Evolutionary conservation across 2,888 invertebrate genomes (phyloP), one percentile per base, ranked within the genome.

Genomic region (Stenolophus ochropezus): DNA sequence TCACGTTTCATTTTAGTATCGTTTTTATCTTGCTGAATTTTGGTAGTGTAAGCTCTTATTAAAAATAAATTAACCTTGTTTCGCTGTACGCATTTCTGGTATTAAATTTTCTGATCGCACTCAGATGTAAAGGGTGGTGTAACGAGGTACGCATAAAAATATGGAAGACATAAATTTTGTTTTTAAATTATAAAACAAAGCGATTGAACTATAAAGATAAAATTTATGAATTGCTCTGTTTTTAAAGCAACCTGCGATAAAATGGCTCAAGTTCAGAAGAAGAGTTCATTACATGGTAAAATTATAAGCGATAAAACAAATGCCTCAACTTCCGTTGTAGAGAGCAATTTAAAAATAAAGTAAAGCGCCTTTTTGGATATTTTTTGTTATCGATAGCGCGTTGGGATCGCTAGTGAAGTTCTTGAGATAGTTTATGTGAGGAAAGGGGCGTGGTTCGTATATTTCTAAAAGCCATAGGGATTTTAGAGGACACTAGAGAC

Each of bases 401-500:
- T 27, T 47, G 14, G 56, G 73, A 56, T 80, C 33, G 73, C 27
- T 20, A 42, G 65, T 20, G 53, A 79, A 71, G 73, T 73, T 73
- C 16, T 80, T 73, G 16, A 42, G 42, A 73, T 73, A 73, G 56
- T 80, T 80, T 80, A 80, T 80, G 73, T 33, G 53, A 23, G 53
- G 73, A 25, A 80, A 21, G 21, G 23, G 80, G 80, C 73, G 80
- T 27, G 73, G 71, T 27, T 14, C 58, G 33, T 73, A 80, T 80
- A 73, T 80, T 80, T 80, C 56, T 58, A 73, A 80, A 73, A 73
- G 80, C 71, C 56, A 71, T 58, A 53, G 73, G 80, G 73, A 71
- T 73, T 53, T 73, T 71, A 80, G 73, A 80, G 80, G 73, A 80
- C 80, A 80, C 73, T 2, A 58, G 79, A 79, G 79, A 71, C 79